phyloP scores from a whole-genome alignment of 30 jellyfish, hydroid and myxozoan species.

The Cassiopea xamachana region DNA sequence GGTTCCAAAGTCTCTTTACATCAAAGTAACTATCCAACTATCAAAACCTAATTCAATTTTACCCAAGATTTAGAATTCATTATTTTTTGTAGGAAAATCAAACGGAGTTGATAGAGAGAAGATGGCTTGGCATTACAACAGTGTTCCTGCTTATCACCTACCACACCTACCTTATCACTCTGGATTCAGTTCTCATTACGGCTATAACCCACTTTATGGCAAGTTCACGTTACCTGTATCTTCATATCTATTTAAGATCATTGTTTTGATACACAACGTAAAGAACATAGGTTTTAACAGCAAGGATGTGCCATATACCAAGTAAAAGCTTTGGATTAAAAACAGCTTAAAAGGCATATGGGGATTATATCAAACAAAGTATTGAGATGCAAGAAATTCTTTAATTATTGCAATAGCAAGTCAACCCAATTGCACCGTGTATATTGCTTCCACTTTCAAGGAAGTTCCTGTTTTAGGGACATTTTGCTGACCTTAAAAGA shows the following conservation, averaged over 20 bases:
- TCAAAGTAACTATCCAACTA: background rate
- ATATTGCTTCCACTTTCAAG: too few relatives aligned
- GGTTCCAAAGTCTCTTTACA: background rate
- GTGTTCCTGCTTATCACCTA: slow-evolving; percentile 89
- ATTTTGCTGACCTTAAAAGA: too few relatives aligned
- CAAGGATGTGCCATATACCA: background rate
- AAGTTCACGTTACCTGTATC: slow-evolving; percentile 8
- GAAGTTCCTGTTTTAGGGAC: too few relatives aligned
- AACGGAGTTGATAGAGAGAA: background rate
- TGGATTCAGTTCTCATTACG: slow-evolving; percentile 89
- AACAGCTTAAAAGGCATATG: background rate
- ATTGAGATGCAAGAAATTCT: too few relatives aligned
- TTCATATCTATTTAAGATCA: too few relatives aligned
- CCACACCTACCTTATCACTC: slow-evolving; percentile 91
- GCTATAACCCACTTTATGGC: slow-evolving; percentile 81
- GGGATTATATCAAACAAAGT: too few relatives aligned
- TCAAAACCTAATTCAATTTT: too few relatives aligned
- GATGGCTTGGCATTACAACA: slow-evolving; percentile 98
- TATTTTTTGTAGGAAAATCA: background rate
- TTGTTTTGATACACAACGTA: too few relatives aligned
- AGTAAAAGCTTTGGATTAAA: background rate
- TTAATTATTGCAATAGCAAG: too few relatives aligned
- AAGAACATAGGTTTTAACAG: too few relatives aligned
- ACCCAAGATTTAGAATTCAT: too few relatives aligned
- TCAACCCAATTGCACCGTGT: too few relatives aligned